phyloP scores from a whole-genome alignment of 2,113 vertebrate species.

The Crocuta crocuta region DNA sequence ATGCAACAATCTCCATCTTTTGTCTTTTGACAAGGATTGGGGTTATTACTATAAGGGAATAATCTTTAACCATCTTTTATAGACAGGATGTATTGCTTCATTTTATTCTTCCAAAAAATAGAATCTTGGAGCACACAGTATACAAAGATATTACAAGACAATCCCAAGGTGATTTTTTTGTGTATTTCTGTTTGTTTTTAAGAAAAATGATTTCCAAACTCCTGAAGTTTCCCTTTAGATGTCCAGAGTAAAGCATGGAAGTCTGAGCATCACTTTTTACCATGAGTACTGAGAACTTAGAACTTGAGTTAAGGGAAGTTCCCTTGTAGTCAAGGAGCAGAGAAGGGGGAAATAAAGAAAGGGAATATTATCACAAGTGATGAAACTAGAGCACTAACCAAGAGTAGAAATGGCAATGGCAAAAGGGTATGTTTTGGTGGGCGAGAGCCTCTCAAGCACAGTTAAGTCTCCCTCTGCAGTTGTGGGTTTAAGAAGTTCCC shows the following conservation, averaged over 20 bases:
- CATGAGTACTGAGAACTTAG: not conserved
- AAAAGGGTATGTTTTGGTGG: not conserved
- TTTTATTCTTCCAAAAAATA: constrained; percentile 8
- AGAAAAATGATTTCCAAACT: not conserved
- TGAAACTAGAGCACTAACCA: not conserved
- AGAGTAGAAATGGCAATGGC: not conserved
- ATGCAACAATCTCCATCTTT: not conserved
- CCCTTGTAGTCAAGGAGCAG: not conserved
- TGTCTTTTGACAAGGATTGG: not conserved
- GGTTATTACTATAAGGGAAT: not conserved
- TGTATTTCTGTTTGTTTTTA: not conserved
- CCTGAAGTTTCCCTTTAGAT: not conserved
- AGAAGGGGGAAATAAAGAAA: not conserved
- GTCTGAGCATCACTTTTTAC: not conserved
- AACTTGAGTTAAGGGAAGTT: not conserved
- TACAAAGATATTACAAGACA: not conserved
- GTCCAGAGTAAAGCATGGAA: not conserved
- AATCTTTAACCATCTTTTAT: not conserved
- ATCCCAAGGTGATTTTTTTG: not conserved
- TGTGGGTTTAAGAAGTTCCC: not conserved
- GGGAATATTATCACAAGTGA: not conserved
- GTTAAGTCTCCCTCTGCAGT: not conserved
- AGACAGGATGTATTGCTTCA: not conserved
- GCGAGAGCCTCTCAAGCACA: not conserved
- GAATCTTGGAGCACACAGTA: not conserved